phyloP scores from a whole-genome alignment of 2,797 vertebrate genomes.

The Poeciliopsis gracilis region DNA sequence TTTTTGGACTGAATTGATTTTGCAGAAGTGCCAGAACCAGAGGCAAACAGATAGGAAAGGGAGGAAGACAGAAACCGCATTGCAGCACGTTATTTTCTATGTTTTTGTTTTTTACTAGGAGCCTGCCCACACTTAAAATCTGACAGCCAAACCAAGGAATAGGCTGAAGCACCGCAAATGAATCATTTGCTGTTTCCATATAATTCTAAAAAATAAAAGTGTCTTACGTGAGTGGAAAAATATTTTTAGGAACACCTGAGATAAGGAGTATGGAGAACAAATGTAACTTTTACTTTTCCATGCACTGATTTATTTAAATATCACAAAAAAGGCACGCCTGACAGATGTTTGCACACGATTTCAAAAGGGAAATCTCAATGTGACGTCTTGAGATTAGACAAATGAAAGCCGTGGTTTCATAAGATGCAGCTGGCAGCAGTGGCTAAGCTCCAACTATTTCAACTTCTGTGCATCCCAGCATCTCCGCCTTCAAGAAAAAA shows the following conservation, averaged over 20 bases:
- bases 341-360: slow-evolving; percentile 32
- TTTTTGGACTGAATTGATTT: slow-evolving; percentile 36
- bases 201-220: slow-evolving; percentile 37
- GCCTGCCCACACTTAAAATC: slow-evolving; percentile 51
- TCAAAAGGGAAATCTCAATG: slow-evolving; percentile 20
- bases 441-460: slow-evolving; percentile 41
- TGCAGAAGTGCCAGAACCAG: slow-evolving; percentile 38
- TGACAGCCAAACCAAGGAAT: slow-evolving; percentile 37
- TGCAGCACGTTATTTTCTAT: slow-evolving; percentile 64
- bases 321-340: background rate
- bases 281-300: slow-evolving; percentile 9
- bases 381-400: slow-evolving; percentile 46
- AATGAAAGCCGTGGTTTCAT: slow-evolving; percentile 19
- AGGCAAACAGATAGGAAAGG: slow-evolving; percentile 59
- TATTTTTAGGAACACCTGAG: background rate
- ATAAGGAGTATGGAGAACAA: background rate
- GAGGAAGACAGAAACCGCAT: slow-evolving; percentile 70
- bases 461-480: slow-evolving; percentile 21
- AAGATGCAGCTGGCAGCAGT: slow-evolving; percentile 26
- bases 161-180: slow-evolving; percentile 50
- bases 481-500: background rate
- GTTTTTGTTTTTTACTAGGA: slow-evolving; percentile 50
- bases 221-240: slow-evolving; percentile 3
- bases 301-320: background rate
- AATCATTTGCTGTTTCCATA: slow-evolving; percentile 50